Evolutionary conservation across 2,888 invertebrate species (phyloP).

Genomic region (Noctua pronuba): DNA sequence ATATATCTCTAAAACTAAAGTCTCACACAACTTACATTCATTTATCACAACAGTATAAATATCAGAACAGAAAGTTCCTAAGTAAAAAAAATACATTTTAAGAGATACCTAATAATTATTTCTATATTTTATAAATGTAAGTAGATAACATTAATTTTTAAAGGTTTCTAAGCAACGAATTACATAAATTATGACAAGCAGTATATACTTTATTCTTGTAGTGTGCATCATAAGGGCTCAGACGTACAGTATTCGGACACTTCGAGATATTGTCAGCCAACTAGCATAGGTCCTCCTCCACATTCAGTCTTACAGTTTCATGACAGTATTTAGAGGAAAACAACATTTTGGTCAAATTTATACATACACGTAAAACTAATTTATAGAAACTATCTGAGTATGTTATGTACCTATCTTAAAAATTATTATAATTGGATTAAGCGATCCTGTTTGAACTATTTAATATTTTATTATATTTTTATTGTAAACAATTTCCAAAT

Average conservation of each 20-base stretch:
- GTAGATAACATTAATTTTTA: conserved; percentile 82
- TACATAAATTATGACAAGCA: conserved; percentile 79
- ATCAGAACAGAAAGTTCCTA: conserved; percentile 88
- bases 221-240: conserved; percentile 53
- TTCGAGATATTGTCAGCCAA: conserved; percentile 28
- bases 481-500: conserved; percentile 79
- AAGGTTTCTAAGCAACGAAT: conserved; percentile 90
- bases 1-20: background rate
- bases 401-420: conserved; percentile 59
- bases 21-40: conserved; percentile 28
- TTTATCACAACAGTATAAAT: conserved; percentile 72
- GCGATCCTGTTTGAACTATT: conserved; percentile 79
- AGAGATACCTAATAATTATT: conserved; percentile 81
- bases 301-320: conserved; percentile 36
- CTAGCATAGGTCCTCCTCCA: conserved; percentile 29
- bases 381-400: conserved; percentile 50
- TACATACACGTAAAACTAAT: conserved; percentile 47
- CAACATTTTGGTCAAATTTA: conserved; percentile 43
- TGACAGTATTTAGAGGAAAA: conserved; percentile 67
- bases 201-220: conserved; percentile 67
- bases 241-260: conserved; percentile 59
- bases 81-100: conserved; percentile 79
- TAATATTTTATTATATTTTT: conserved; percentile 81
- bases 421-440: conserved; percentile 71
- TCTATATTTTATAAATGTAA: conserved; percentile 83